Evolutionary conservation across 2,888 invertebrate genomes (phyloP), one percentile per base, ranked within the genome.

Genomic region (Holacanthella duospinosa): DNA sequence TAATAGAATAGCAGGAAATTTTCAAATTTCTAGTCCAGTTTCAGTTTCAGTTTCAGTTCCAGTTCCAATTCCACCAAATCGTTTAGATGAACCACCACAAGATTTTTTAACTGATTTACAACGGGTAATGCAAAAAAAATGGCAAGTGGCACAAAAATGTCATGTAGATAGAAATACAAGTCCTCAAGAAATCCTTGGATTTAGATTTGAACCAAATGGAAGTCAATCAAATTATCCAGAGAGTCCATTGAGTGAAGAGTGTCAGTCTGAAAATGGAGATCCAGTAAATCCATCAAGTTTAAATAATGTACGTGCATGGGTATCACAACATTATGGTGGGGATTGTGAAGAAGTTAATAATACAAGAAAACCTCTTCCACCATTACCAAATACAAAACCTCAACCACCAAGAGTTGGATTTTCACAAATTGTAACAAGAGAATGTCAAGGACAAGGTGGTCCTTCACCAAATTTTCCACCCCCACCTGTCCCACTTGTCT

Each of bases 161-260:
- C 89, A 91, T 77, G 79, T 87, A 27, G 92, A 93, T 76, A 85
- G 86, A 19, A 85, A 87, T n/a, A 89, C 90, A 1, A 89, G 89
- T 44, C 92, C 93, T 0, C 91, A 92, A 75, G 91, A 93, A 76
- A 92, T 93, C 1, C 82, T 93, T 6, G 93, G 93, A 0, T 93
- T 93, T 75, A 81, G 93, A 61, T 76, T 77, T 21, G 48, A 48
- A 16, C 56, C 64, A 6, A 21, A 53, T 19, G 55, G 27, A 27
- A 25, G 25, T 29, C n/a, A 25, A 6, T 21, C 54, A 19, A 2
- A 24, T n/a, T 54, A 24, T n/a, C 27, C 28, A 1, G 24, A 29
- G 21, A n/a, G 9, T 29, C 29, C 57, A 25, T 4, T 36, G 21
- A 36, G 12, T 2, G 44, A 53, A 25, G 29, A 53, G 26, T 29